Conservation (phyloP, 1,140 invertebrate species). For the Lordiphosa clarofinis region DNA sequence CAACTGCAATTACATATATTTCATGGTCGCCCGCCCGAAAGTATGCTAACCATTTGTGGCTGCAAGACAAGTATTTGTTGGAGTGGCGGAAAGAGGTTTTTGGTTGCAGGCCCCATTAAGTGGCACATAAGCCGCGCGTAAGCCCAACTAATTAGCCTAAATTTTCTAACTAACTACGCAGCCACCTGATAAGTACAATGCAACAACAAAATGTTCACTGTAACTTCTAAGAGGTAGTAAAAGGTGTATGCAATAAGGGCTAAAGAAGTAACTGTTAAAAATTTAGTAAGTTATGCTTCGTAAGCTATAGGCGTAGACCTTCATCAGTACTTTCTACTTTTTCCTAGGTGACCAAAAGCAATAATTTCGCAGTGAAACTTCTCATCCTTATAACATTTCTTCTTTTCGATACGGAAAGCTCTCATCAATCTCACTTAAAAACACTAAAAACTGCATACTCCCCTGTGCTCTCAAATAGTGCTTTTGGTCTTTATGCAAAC, state of each 20-base stretch:
- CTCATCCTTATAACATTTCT: too few species aligned
- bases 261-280: too few species aligned
- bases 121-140: slow-evolving; percentile 53
- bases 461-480: too few species aligned
- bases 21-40: slow-evolving; percentile 38
- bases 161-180: slow-evolving; percentile 48
- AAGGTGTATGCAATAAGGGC: background rate
- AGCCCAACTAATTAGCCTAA: slow-evolving; percentile 72
- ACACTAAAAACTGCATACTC: too few species aligned
- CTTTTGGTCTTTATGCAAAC: too few species aligned
- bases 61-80: slow-evolving; percentile 13
- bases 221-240: background rate
- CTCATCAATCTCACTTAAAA: too few species aligned
- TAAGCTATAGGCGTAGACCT: too few species aligned
- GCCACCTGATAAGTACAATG: slow-evolving; percentile 51
- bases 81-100: slow-evolving; percentile 1
- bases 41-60: slow-evolving; percentile 47
- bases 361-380: too few species aligned
- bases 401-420: too few species aligned
- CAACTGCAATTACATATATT: slow-evolving; percentile 63
- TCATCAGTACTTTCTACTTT: too few species aligned
- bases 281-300: too few species aligned
- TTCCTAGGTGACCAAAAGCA: too few species aligned
- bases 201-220: slow-evolving; percentile 12
- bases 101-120: slow-evolving; percentile 27